A percentile compares a stretch with the other conserved stretches of the same genome.
Evolutionary conservation across 2,888 invertebrate species (phyloP).

Genomic region (Hypercompe scribonia): DNA sequence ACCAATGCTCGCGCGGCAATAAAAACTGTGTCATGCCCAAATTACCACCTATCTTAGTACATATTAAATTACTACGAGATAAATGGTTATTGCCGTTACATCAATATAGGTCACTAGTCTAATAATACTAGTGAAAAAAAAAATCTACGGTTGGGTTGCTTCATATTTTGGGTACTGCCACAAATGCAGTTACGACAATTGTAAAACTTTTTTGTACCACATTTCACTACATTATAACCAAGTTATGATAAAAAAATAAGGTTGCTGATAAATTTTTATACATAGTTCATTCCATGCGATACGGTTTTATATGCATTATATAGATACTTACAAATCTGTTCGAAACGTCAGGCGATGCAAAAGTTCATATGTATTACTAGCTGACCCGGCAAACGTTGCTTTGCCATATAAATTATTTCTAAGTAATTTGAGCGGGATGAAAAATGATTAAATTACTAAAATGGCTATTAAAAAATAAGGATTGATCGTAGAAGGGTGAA

Average conservation of each 20-base stretch:
- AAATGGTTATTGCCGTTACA: conserved; percentile 7
- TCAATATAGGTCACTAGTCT: conserved; percentile 2
- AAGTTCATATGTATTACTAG: no score
- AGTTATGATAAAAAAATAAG: background rate
- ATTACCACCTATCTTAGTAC: conserved; percentile 7
- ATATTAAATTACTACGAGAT: conserved; percentile 10
- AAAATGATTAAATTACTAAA: no score
- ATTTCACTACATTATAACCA: no score
- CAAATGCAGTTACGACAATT: background rate
- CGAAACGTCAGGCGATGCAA: no score
- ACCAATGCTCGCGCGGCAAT: background rate
- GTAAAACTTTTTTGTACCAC: background rate
- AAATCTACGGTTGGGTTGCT: background rate
- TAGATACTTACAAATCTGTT: no score
- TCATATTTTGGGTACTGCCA: background rate
- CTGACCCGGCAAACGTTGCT: no score
- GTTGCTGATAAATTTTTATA: background rate
- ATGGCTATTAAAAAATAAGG: no score
- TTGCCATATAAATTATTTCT: no score
- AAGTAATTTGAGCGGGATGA: no score
- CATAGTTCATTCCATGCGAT: no score
- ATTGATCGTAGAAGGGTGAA: no score
- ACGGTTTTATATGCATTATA: no score
- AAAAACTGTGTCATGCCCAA: conserved; percentile 1
- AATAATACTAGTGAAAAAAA: background rate